Evolutionary conservation across 2,113 vertebrate genomes (phyloP).

Genomic region (Atherinomorus stipes): DNA sequence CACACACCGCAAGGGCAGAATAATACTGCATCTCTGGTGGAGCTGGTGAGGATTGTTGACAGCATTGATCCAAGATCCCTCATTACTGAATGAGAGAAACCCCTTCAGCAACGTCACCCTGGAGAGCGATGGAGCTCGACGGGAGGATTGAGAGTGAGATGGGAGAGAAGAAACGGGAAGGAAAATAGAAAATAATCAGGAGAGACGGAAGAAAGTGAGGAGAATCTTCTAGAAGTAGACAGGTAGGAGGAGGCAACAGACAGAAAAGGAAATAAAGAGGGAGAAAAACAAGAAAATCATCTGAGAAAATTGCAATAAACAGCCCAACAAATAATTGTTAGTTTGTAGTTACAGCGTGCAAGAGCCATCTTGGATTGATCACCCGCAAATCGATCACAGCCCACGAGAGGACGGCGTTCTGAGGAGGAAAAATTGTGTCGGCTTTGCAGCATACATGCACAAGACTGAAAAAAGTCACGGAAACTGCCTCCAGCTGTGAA

Average conservation of each 20-base stretch:
- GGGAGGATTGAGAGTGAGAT: conserved; percentile 11
- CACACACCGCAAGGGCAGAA: conserved; percentile 49
- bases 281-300: conserved; percentile 8
- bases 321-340: conserved; percentile 57
- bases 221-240: conserved; percentile 12
- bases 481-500: conserved; percentile 70
- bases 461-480: conserved; percentile 56
- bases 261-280: conserved; percentile 7
- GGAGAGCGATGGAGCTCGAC: conserved; percentile 55
- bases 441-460: conserved; percentile 65
- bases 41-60: conserved; percentile 69
- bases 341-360: conserved; percentile 61
- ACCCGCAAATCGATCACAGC: conserved; percentile 59
- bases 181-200: conserved; percentile 5
- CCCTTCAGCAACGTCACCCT: conserved; percentile 69
- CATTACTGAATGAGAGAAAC: conserved; percentile 73
- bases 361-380: conserved; percentile 66
- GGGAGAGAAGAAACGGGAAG: background rate
- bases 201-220: conserved; percentile 17
- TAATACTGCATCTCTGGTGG: conserved; percentile 35
- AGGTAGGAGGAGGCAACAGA: background rate
- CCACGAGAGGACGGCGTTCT: conserved; percentile 56
- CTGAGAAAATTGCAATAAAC: conserved; percentile 14
- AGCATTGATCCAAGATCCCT: conserved; percentile 75
- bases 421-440: conserved; percentile 59